Conservation (phyloP, 1,140 invertebrate genomes). For the Steinernema khuongi region DNA sequence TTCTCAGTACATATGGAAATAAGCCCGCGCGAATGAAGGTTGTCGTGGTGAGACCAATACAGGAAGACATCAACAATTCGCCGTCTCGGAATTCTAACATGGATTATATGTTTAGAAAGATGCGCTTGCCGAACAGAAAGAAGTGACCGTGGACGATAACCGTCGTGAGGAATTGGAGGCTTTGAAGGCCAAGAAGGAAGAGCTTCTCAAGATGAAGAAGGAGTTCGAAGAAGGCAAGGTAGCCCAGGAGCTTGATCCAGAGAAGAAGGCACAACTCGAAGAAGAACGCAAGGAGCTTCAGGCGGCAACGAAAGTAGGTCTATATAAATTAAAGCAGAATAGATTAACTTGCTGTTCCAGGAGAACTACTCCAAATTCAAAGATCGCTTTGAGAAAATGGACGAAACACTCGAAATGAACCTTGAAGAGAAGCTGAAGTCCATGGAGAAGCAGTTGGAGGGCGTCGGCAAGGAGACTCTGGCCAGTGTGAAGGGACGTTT, state of each 20-base stretch:
- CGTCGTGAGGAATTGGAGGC: constrained; percentile 46
- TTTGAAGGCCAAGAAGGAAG: constrained; percentile 43
- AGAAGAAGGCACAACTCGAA: background rate
- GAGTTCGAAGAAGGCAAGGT: constrained; percentile 50
- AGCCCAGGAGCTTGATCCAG: background rate
- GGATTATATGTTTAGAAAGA: constrained; percentile 45
- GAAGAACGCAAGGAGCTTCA: background rate
- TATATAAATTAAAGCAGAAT: background rate
- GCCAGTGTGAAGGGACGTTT: constrained; percentile 46
- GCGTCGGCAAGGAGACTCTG: constrained; percentile 52
- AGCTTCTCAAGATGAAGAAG: constrained; percentile 45
- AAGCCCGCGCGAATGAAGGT: too few species aligned
- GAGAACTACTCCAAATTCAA: constrained; percentile 46
- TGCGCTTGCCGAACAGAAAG: constrained; percentile 39
- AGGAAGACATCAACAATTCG: too few species aligned
- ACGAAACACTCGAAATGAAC: constrained; percentile 37
- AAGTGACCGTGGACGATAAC: constrained; percentile 46
- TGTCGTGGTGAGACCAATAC: too few species aligned
- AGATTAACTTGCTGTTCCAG: constrained; percentile 22
- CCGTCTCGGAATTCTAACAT: too few species aligned
- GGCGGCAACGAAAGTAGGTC: background rate
- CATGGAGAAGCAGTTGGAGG: constrained; percentile 38
- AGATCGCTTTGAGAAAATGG: constrained; percentile 41
- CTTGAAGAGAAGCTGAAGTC: constrained; percentile 39
- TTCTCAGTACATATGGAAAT: too few species aligned